Conservation (phyloP, 2,113 vertebrate genomes). For the Varanus komodoensis region DNA sequence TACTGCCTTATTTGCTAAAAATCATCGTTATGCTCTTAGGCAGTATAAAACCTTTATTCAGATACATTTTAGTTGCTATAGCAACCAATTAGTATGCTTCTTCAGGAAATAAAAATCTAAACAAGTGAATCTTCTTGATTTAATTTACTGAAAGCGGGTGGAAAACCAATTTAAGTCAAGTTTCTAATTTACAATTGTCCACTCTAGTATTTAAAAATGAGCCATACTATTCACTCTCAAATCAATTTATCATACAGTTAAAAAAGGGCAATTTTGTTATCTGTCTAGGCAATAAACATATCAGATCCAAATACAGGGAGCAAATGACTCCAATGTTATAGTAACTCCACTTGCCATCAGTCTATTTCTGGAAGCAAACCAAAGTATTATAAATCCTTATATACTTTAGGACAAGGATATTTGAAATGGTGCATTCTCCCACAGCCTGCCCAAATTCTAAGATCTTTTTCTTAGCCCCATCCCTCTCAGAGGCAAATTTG, state of each 20-base stretch:
- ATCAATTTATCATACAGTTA: background rate
- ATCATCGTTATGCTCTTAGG: background rate
- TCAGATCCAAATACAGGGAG: too few species aligned
- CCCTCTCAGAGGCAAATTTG: too few species aligned
- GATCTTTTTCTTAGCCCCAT: too few species aligned
- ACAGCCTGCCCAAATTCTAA: too few species aligned
- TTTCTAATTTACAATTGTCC: too few species aligned
- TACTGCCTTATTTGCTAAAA: too few species aligned
- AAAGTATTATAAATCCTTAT: too few species aligned
- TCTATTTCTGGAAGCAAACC: too few species aligned
- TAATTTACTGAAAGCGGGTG: background rate
- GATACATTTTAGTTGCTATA: background rate
- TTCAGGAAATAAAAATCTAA: background rate
- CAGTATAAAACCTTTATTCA: background rate
- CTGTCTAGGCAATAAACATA: background rate
- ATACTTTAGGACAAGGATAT: too few species aligned
- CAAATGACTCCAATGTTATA: too few species aligned
- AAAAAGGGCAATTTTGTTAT: background rate
- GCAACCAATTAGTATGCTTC: background rate
- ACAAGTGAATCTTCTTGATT: background rate
- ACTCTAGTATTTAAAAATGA: background rate
- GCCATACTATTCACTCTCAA: background rate
- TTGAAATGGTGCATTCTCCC: too few species aligned
- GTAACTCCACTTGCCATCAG: too few species aligned
- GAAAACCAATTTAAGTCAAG: background rate